Base-by-base conservation (phyloP, 1,140 invertebrate genomes). In the Drosophila watanabei region DNA sequence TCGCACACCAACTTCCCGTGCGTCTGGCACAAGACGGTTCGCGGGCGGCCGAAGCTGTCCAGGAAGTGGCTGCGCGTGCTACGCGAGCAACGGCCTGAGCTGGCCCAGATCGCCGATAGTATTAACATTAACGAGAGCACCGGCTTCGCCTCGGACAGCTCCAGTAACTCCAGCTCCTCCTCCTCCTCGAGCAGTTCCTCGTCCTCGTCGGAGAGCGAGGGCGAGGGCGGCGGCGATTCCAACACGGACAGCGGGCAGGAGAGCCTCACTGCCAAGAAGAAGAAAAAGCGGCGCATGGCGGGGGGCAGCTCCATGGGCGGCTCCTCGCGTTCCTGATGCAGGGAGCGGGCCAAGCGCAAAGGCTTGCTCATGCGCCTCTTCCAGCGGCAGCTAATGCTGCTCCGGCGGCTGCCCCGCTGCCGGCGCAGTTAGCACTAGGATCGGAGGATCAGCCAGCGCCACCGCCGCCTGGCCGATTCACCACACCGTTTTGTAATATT, bases 1-100 rank as follows among this genome's bases (percentile, higher is more conserved):
- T 99, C 98, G 73, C 95, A 96, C 54, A 98, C 97, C 2, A 99
- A 99, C 94, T 99, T 99, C 93, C 98, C 98, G 9, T 95, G 99
- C 33, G 98, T 99, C 0, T 99, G 98, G 98, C 98, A 99, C 93
- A 99, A 99, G 95, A 99, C 98, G 43, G 97, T 99, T 60, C 95
- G 98, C 43, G 98, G 98, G 20, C 94, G 98, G 57, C 98, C 98
- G 32, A 99, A 99, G 93, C 94, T 99, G 60, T 99, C 98, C 0
- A 96, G 96, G 64, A 97, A 98, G 87, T 98, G 97, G 97, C 94
- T 96, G 62, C 95, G 94, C 85, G 94, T 95, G 28, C 93, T 98
- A 39, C 95, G 96, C 89, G 95, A 95, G 75, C 96, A 97, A 87
- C 96, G 97, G 70, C 97, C 97, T 1, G 97, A 98, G 28, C 93